Base-by-base conservation (phyloP, 92 coral and sea anemone genomes). In the Porites rus region DNA sequence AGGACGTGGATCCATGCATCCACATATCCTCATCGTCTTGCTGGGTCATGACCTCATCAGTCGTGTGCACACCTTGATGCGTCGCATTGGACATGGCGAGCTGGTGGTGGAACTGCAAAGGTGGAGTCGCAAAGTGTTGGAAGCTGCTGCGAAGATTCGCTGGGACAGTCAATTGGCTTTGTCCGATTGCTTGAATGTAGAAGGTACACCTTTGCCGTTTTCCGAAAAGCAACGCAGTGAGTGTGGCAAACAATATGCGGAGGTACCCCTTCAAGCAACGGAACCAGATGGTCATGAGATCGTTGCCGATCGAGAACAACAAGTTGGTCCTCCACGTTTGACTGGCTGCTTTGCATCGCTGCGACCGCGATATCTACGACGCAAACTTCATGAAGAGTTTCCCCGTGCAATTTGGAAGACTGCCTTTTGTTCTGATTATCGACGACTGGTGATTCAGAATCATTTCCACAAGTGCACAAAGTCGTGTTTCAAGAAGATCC, bases 401-500 rank as follows among this genome's bases (percentile, higher is more conserved):
- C n/a, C 17, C 17, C n/a, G n/a, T 10, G 68, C 3, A 11, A 18
- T 10, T 11, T 63, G 68, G 68, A 63, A 63, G 20, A 11, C n/a
- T 18, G 20, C 17, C 17, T 63, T 63, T 18, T 63, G 68, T 18
- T 11, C 17, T 10, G 68, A 63, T 18, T 63, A 63, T 63, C 17
- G 68, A 63, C 17, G 68, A 63, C 68, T 63, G 68, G 68, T 63
- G 68, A 63, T 63, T 63, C 68, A 63, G 20, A 63, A 63, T 63
- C 68, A 63, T 63, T 63, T 63, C 20, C 68, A 63, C 68, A 63
- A 63, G 20, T 63, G 68, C 68, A 63, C 68, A 11, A 63, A 63
- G 68, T 63, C 68, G 68, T 63, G 68, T 63, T 63, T 63, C 68
- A 63, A 63, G 68, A 63, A 63, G 68, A 63, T 63, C 20, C 68